These are phyloP conservation scores for Okamejei kenojei DNA, from an alignment of 2,797 vertebrate species.

Conservation along the genomic window DNA sequence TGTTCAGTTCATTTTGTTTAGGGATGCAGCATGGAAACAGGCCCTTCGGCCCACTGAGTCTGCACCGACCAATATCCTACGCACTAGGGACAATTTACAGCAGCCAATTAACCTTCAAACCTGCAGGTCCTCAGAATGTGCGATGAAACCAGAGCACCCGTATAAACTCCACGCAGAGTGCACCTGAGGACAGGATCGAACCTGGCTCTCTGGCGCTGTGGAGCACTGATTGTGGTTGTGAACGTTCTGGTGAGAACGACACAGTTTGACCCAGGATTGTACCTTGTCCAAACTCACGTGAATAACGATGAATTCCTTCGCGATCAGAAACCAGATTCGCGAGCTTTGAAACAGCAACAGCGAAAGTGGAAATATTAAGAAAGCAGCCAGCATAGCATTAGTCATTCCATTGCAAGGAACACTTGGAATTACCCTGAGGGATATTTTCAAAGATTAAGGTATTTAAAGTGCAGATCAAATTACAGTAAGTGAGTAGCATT, in stretches of 20 bases:
- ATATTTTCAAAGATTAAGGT: conserved; percentile 12
- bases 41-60: no score
- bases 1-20: no score
- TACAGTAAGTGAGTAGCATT: not conserved
- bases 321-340: not conserved
- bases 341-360: not conserved
- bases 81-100: no score
- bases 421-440: conserved; percentile 21
- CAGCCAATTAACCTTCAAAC: no score
- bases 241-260: not conserved
- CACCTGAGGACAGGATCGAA: no score
- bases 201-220: no score
- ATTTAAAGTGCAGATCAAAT: not conserved
- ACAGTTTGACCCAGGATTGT: not conserved
- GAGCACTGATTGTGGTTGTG: no score
- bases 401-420: not conserved
- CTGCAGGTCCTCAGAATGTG: no score
- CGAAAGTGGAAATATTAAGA: not conserved
- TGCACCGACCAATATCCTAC: no score
- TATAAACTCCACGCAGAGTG: no score
- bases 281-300: not conserved
- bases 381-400: not conserved
- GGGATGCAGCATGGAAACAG: no score
- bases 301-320: not conserved
- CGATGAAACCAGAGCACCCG: no score